Evolutionary conservation across 2,113 vertebrate genomes (phyloP).

Genomic region (Bombycilla garrulus): DNA sequence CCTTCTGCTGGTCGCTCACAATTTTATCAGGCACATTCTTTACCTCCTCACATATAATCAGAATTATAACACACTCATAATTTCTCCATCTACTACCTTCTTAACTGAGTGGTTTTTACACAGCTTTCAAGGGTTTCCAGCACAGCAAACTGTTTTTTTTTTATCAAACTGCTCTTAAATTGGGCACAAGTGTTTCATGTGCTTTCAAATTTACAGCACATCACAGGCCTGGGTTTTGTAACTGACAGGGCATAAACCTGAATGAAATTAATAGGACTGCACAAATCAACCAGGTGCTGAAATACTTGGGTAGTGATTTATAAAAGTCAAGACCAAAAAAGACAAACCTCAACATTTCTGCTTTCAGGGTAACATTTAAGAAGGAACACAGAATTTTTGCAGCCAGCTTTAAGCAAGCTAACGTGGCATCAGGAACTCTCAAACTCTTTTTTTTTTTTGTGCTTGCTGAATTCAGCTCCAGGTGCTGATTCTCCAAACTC

Average conservation of each 20-base stretch:
- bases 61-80: not conserved
- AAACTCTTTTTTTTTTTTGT: not conserved
- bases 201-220: not conserved
- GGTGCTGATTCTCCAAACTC: not conserved
- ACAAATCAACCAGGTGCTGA: not conserved
- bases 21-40: not conserved
- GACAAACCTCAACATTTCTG: not conserved
- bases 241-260: not conserved
- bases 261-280: not conserved
- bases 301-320: not conserved
- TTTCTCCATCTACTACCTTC: not conserved
- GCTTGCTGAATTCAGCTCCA: not conserved
- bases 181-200: not conserved
- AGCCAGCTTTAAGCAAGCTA: not conserved
- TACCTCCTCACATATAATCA: not conserved
- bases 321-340: not conserved
- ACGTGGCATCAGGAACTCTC: not conserved
- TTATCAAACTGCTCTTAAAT: not conserved
- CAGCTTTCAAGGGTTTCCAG: not conserved
- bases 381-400: not conserved
- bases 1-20: not conserved
- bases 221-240: not conserved
- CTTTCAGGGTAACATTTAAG: not conserved
- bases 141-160: conserved; percentile 5
- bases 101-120: not conserved